A percentile compares a stretch with the other conserved stretches of the same genome.
Conservation (phyloP, 2,888 invertebrate genomes). For the Mellilla xanthometata region DNA sequence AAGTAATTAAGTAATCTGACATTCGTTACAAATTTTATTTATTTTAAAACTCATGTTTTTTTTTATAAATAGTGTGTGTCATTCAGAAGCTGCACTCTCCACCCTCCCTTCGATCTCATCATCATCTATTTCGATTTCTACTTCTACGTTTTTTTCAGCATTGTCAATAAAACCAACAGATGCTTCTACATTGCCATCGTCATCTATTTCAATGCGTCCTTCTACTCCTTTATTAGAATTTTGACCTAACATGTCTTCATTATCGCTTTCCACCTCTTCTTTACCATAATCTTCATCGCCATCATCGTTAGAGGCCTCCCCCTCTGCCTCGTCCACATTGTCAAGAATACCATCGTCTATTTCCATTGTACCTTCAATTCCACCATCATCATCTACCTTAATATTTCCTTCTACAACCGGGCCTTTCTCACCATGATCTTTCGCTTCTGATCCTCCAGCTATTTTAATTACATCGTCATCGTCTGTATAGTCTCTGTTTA, state of each 20-base stretch:
- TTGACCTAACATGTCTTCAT: not conserved
- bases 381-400: not conserved
- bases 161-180: not conserved
- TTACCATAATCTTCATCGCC: not conserved
- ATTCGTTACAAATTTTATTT: too few relatives aligned
- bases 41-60: too few relatives aligned
- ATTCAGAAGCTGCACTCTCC: too few relatives aligned
- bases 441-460: too few relatives aligned
- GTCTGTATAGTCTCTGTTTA: too few relatives aligned
- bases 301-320: not conserved
- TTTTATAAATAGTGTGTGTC: too few relatives aligned
- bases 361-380: not conserved
- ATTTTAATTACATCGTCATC: too few relatives aligned
- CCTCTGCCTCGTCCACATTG: not conserved
- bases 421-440: not conserved
- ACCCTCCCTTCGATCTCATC: too few relatives aligned
- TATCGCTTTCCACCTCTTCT: not conserved
- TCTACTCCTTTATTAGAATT: not conserved
- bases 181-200: not conserved
- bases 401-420: not conserved
- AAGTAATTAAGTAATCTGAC: too few relatives aligned
- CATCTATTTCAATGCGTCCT: not conserved
- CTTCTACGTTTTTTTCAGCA: too few relatives aligned
- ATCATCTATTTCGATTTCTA: too few relatives aligned
- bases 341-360: not conserved